Evolutionary conservation across 2,113 vertebrate species (phyloP), one percentile per base, ranked within the genome.

Genomic region (Otocyon megalotis): DNA sequence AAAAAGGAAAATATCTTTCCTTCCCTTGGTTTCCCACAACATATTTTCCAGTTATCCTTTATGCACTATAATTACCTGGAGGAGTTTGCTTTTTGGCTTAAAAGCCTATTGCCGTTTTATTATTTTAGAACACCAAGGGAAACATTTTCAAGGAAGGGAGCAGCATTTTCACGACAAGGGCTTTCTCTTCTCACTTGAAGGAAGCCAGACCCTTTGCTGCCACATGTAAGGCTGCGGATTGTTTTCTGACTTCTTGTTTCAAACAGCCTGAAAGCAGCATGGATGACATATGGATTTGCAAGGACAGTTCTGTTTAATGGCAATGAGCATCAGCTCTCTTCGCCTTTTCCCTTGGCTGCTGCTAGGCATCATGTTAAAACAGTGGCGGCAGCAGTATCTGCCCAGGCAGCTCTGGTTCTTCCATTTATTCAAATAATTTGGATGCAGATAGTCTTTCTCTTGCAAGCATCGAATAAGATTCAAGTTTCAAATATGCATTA

Each of bases 401-500:
- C 82, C 80, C 16, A 16, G 93, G 58, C 60, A 87, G 35, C 94
- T 90, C 90, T 92, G 88, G 20, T 32, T 65, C 90, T 89, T 87
- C 60, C 92, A 37, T 97, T 92, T 97, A 60, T 84, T 95, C 91
- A 50, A 32, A 35, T 14, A 5, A 43, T 69, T 62, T 92, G 85
- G 83, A 96, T 95, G 35, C 82, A 97, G 37, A 90, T 60, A 82
- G 97, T 58, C 74, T 80, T 80, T 97, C 93, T 92, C 60, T 11
- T 50, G 97, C 97, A 81, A 77, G 84, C 56, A 35, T 8, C 67
- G 88, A 14, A 72, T 90, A 89, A 67, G 81, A 92, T 93, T 90
- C 56, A 50, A 67, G 84, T 35, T 32, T 53, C 91, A 71, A 94
- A 82, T 17, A 97, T 69, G 76, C 72, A 20, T 94, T 95, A 35